These are phyloP conservation scores for Stratiomys singularior DNA, from an alignment of 2,888 invertebrate species.

Conservation along the genomic window DNA sequence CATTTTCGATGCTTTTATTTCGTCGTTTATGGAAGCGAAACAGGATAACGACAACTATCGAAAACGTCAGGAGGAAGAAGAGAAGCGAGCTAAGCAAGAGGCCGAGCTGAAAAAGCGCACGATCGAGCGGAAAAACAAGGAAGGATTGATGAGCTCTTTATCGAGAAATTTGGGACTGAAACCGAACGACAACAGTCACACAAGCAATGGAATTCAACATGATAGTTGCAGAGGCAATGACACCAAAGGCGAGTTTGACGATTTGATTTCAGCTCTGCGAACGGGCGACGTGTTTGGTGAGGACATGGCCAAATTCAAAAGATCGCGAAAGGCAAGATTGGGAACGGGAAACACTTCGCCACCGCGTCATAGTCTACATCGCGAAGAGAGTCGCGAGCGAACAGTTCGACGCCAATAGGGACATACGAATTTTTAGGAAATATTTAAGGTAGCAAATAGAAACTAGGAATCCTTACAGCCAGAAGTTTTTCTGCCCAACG, in stretches of 20 bases:
- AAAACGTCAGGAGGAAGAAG: slow-evolving; percentile 87
- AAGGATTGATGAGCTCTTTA: slow-evolving; percentile 80
- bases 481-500: no score
- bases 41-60: slow-evolving; percentile 89
- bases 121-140: slow-evolving; percentile 84
- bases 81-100: slow-evolving; percentile 87
- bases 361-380: slow-evolving; percentile 71
- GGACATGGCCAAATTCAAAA: slow-evolving; percentile 91
- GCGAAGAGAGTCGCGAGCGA: slow-evolving; percentile 77
- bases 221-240: slow-evolving; percentile 61
- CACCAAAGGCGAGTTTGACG: slow-evolving; percentile 93
- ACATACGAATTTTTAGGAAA: background rate
- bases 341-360: slow-evolving; percentile 70
- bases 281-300: slow-evolving; percentile 97
- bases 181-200: slow-evolving; percentile 68
- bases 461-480: no score
- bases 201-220: slow-evolving; percentile 66
- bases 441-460: no score
- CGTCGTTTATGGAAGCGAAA: slow-evolving; percentile 83
- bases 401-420: slow-evolving; percentile 66
- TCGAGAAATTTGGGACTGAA: slow-evolving; percentile 77
- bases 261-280: slow-evolving; percentile 91
- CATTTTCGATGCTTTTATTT: slow-evolving; percentile 88
- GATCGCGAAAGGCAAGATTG: slow-evolving; percentile 76
- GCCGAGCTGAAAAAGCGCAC: slow-evolving; percentile 87